A percentile compares a stretch with the other conserved stretches of the same genome.
Evolutionary conservation across 2,888 invertebrate species (phyloP).

Genomic region (Dynastes hyllus): DNA sequence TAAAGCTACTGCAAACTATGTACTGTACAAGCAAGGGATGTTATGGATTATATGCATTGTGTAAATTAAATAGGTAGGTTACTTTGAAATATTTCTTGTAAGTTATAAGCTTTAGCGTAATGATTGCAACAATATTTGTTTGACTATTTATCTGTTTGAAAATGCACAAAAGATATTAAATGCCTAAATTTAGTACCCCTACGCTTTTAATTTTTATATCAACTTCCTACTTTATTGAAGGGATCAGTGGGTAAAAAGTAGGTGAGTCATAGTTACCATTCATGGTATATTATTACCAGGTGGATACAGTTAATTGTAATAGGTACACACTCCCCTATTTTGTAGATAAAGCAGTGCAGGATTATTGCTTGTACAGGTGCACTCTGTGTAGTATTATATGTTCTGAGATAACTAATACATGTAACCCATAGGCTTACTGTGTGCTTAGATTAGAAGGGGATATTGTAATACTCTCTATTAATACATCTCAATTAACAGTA

Average conservation of each 20-base stretch:
- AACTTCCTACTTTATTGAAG: conserved; percentile 1
- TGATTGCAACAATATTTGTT: too few relatives aligned
- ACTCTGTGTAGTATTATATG: conserved; percentile 5
- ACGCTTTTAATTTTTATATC: conserved; percentile 3
- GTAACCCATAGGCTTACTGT: too few relatives aligned
- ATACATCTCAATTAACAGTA: conserved; percentile 1
- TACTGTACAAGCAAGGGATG: neutral
- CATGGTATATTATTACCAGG: conserved; percentile 28
- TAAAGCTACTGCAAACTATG: neutral
- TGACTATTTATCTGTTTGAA: neutral
- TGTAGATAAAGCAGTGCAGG: conserved; percentile 25
- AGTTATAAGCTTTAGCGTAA: too few relatives aligned
- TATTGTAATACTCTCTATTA: neutral
- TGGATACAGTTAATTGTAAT: conserved; percentile 42
- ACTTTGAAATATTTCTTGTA: neutral
- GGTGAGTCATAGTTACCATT: conserved; percentile 40
- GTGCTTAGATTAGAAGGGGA: conserved; percentile 12
- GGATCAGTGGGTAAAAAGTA: conserved; percentile 6
- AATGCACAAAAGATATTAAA: neutral
- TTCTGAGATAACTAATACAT: neutral
- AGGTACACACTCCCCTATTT: conserved; percentile 31
- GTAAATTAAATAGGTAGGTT: conserved; percentile 31
- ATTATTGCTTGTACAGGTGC: conserved; percentile 40
- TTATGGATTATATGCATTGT: conserved; percentile 3
- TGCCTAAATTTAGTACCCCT: neutral